Evolutionary conservation across 2,888 invertebrate genomes (phyloP), one percentile per base, ranked within the genome.

Genomic region (Chrysomela aeneicollis): DNA sequence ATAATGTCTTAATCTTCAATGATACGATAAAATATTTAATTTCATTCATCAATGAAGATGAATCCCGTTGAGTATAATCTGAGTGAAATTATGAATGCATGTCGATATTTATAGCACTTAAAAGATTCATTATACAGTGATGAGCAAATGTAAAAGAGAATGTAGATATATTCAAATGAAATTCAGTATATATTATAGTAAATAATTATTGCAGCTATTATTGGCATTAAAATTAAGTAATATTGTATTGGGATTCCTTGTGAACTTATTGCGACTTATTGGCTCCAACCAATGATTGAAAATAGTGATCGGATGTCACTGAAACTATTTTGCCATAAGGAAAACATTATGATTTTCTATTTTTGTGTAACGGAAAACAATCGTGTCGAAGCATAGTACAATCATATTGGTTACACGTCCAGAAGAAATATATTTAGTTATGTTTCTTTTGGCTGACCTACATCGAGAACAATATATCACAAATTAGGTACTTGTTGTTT

Each of bases 341-440:
- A 42, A 42, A 42, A 42, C 42, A 42, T 42, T 35, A 35, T 35
- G 12, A 10, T 35, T 10, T 35, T 35, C 42, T 42, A 42, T 42
- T 42, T 42, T 42, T 42, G 42, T 42, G 9, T 15, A 42, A 42
- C 3, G 15, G 15, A 15, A 42, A 42, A 42, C 42, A 42, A 42
- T 42, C 42, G 42, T 42, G 42, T 42, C 15, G 42, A 42, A 42
- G 42, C 15, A 42, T 42, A n/a, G 15, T 15, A 15, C 6, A 42
- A 42, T 42, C 15, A 42, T 42, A 42, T 42, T 42, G 15, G 42
- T 42, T 42, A 42, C 42, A 42, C 42, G 15, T 42, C 15, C 42
- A n/a, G 42, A 42, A 42, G 15, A 15, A 42, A 42, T 42, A 42
- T 42, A 42, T 42, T 42, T 42, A 42, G 42, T 42, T 35, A 3